Conservation (phyloP, 2,113 vertebrate species). For the Promerops cafer region DNA sequence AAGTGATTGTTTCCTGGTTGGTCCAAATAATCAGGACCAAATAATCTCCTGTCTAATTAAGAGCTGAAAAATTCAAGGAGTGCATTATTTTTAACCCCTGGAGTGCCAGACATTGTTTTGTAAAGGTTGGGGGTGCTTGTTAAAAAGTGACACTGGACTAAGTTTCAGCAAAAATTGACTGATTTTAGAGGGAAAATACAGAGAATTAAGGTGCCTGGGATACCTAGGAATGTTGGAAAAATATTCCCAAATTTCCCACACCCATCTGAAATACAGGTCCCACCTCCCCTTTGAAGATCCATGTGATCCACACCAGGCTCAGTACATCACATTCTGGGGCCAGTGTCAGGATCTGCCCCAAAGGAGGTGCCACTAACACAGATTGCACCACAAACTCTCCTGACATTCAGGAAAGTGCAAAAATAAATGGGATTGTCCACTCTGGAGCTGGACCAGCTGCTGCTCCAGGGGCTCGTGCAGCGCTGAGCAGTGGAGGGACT, state of each 20-base stretch:
- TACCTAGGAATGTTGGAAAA: not conserved
- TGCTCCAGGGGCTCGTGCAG: not conserved
- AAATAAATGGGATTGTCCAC: not conserved
- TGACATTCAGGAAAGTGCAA: not conserved
- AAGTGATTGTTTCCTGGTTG: not conserved
- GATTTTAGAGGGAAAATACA: not conserved
- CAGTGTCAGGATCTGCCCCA: not conserved
- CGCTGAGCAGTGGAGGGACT: not conserved
- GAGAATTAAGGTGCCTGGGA: not conserved
- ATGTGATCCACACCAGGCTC: not conserved
- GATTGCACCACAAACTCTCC: not conserved
- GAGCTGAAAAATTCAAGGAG: not conserved
- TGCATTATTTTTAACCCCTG: not conserved
- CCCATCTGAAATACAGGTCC: not conserved
- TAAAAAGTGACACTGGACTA: not conserved
- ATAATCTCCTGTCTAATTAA: slow-evolving; percentile 2
- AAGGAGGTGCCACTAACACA: not conserved
- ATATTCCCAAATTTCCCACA: not conserved
- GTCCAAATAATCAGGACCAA: slow-evolving; percentile 5
- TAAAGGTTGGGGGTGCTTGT: not conserved
- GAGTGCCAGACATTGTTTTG: not conserved
- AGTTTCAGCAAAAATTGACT: not conserved
- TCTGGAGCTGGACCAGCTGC: not conserved
- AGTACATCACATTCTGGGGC: not conserved
- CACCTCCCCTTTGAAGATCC: not conserved